phyloP scores from a whole-genome alignment of 2,888 invertebrate genomes.

The Micoletzkya japonica region DNA sequence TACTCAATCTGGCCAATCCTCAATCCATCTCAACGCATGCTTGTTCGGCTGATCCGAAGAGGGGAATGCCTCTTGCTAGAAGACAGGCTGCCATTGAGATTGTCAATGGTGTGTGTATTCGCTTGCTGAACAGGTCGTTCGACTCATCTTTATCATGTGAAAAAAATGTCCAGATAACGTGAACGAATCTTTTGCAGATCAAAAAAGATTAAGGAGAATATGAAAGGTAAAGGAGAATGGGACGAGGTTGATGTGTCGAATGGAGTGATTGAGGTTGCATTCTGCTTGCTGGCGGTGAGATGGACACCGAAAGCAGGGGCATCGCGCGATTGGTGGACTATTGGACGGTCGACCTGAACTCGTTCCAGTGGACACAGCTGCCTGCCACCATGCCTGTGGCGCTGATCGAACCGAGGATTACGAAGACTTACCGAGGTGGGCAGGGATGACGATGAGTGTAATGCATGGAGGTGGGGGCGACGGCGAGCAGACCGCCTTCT shows the following conservation, averaged over 20 bases:
- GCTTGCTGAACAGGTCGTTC: not conserved
- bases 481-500: too few species aligned
- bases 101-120: conserved; percentile 45
- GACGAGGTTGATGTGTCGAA: too few species aligned
- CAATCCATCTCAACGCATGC: conserved; percentile 52
- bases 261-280: too few species aligned
- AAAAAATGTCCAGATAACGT: not conserved
- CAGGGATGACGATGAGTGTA: not conserved
- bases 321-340: conserved; percentile 54
- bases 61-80: conserved; percentile 56
- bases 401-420: conserved; percentile 59
- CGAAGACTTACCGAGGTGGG: conserved; percentile 52
- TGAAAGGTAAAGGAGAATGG: too few species aligned
- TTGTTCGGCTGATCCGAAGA: conserved; percentile 41
- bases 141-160: not conserved
- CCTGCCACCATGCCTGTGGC: conserved; percentile 58
- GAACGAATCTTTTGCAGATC: not conserved
- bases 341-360: conserved; percentile 55
- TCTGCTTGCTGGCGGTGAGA: conserved; percentile 58
- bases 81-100: conserved; percentile 58
- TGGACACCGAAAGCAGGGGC: conserved; percentile 54
- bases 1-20: conserved; percentile 46
- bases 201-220: too few species aligned
- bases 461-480: not conserved
- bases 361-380: conserved; percentile 58